phyloP scores from a whole-genome alignment of 2,797 vertebrate species.

The Enteromius radiatus region DNA sequence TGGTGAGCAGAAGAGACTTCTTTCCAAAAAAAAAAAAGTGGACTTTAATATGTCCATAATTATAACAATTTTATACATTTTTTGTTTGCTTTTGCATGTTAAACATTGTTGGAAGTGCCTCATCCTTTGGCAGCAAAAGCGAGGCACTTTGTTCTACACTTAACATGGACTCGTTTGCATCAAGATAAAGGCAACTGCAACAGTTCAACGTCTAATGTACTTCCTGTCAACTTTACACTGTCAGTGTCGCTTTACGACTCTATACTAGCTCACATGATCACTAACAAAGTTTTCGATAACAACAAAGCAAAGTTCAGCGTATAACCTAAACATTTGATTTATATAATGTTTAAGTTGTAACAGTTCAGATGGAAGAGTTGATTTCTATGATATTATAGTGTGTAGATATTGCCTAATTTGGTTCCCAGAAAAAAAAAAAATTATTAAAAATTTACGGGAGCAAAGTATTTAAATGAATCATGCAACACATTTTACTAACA shows the following conservation, averaged over 20 bases:
- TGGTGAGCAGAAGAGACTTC: not conserved
- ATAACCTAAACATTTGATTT: not conserved
- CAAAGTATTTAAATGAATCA: not conserved
- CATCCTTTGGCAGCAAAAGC: not conserved
- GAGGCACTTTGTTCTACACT: not conserved
- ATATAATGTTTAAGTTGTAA: not conserved
- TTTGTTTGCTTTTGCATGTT: not conserved
- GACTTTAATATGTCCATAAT: not conserved
- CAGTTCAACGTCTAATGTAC: not conserved
- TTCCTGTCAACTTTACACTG: not conserved
- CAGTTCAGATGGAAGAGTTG: not conserved
- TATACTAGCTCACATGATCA: not conserved
- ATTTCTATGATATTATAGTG: too few relatives aligned
- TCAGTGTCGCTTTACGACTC: not conserved
- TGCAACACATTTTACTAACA: too few relatives aligned
- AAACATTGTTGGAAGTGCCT: not conserved
- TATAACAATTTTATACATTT: not conserved
- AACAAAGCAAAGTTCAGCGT: not conserved
- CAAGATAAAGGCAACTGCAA: not conserved
- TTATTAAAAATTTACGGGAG: too few relatives aligned
- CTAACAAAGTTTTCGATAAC: not conserved
- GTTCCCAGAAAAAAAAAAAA: too few relatives aligned
- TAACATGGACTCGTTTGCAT: not conserved
- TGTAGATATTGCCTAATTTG: too few relatives aligned
- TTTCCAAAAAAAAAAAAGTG: not conserved